Percentiles rank a stretch among this genome's conserved stretches.
Evolutionary conservation across 2,888 invertebrate genomes (phyloP).

Genomic region (Athalia circularis): DNA sequence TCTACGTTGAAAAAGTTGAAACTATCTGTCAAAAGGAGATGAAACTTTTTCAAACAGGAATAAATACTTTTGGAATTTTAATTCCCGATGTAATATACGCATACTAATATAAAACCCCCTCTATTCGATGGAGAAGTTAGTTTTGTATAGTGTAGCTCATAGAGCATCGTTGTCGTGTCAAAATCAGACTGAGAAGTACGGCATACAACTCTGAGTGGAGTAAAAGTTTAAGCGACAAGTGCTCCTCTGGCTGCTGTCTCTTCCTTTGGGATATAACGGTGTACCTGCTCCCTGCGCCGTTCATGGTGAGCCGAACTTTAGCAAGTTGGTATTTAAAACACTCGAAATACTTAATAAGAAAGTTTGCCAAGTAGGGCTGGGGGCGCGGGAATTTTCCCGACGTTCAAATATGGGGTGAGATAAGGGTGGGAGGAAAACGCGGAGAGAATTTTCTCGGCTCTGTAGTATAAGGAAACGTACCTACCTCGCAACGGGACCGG

Average conservation of each 20-base stretch:
- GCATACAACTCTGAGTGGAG: not conserved
- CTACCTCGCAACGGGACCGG: no score
- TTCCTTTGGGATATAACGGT: conserved; percentile 15
- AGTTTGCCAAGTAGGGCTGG: conserved; percentile 40
- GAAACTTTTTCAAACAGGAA: no score
- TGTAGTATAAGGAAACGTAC: no score
- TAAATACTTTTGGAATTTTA: no score
- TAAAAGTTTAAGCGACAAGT: conserved; percentile 35
- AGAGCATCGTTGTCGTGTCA: not conserved
- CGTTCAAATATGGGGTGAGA: not conserved
- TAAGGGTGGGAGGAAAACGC: not conserved
- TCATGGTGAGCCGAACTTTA: conserved; percentile 15
- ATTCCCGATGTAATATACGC: no score
- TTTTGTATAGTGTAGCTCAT: no score
- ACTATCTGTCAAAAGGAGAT: no score
- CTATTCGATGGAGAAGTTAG: no score
- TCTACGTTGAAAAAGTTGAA: no score
- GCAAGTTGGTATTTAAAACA: conserved; percentile 49
- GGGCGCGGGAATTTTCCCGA: conserved; percentile 14
- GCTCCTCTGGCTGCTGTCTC: not conserved
- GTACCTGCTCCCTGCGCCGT: not conserved
- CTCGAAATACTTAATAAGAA: conserved; percentile 47
- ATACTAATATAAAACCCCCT: no score
- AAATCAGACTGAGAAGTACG: not conserved
- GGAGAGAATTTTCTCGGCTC: conserved; percentile 3